Conservation (phyloP, 2,888 invertebrate genomes). For the Stenoptilia bipunctidactyla region DNA sequence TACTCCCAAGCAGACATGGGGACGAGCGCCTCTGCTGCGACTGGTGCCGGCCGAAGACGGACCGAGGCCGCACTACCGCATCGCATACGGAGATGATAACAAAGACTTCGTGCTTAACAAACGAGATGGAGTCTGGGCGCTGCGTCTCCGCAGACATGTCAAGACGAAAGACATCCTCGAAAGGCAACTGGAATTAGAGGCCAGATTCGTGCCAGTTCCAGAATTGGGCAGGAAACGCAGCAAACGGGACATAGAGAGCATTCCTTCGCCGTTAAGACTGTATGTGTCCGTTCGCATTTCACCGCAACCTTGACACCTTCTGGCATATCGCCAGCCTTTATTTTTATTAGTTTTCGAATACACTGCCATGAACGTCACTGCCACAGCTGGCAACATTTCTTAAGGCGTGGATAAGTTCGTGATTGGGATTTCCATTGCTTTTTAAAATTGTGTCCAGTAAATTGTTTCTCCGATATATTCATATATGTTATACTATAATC, state of each 20-base stretch:
- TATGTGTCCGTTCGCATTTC: constrained; percentile 47
- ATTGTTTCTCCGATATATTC: no score
- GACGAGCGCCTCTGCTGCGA: constrained; percentile 45
- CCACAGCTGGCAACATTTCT: no score
- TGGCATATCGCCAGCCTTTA: constrained; percentile 75
- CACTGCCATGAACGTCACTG: not conserved
- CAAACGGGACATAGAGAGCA: constrained; percentile 20
- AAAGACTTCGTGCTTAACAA: constrained; percentile 42
- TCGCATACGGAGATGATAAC: constrained; percentile 43
- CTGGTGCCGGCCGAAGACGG: constrained; percentile 43
- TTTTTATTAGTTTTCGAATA: not conserved
- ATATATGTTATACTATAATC: no score
- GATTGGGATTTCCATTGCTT: no score
- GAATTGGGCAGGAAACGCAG: constrained; percentile 18
- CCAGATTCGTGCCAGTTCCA: constrained; percentile 40
- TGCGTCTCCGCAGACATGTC: constrained; percentile 39
- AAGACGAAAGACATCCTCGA: constrained; percentile 26
- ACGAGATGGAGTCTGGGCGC: constrained; percentile 50
- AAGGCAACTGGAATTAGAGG: constrained; percentile 50
- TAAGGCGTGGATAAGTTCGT: no score
- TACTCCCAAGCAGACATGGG: constrained; percentile 45
- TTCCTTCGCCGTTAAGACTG: constrained; percentile 42
- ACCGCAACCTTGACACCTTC: constrained; percentile 35
- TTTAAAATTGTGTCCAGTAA: no score
- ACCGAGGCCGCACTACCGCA: constrained; percentile 45